Evolutionary conservation across 2,888 invertebrate species (phyloP), one percentile per base, ranked within the genome.

Genomic region (Graphium colonna): DNA sequence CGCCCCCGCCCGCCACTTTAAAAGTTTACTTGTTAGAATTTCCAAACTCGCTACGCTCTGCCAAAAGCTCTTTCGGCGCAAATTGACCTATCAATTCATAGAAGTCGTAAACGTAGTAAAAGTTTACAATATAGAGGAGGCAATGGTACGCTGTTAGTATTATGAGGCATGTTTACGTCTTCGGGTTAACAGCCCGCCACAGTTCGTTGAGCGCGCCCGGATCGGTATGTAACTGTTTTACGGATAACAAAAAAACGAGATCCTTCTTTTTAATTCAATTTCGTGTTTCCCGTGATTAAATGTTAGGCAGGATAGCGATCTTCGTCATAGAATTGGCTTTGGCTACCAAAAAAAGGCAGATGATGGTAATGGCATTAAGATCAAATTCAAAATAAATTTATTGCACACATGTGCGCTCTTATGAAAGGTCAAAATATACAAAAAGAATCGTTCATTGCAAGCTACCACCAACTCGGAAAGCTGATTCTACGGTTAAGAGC

Each of bases 21-120:
- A 53, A 53, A 53, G 53, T 53, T 53, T 53, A 48, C 48, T 53
- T 53, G 52, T 53, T 53, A 53, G 48, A 53, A 48, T 48, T 53
- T 43, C 52, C 52, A 36, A 52, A 36, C 38, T 41, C 47, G 46
- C 47, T 47, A 48, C 43, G 52, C 48, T 53, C 48, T 48, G 52
- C 48, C 52, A 53, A 53, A 49, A 53, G 44, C 43, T 48, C 52
- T 43, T 49, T 31, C 48, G 15, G 48, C 44, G 44, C 53, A 53
- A 53, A 53, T 53, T 49, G 53, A 49, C 43, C 44, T 53, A 53
- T 49, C 49, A 53, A 53, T 53, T 53, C 53, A 53, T 48, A 44
- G 48, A 38, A 53, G 13, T 28, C 38, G 52, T 39, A 42, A 43
- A 13, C 28, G 21, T 13, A 36, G 13, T 21, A 17, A 33, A 16